Base-by-base conservation (phyloP, 2,113 vertebrate genomes). In the Carassius gibelio region DNA sequence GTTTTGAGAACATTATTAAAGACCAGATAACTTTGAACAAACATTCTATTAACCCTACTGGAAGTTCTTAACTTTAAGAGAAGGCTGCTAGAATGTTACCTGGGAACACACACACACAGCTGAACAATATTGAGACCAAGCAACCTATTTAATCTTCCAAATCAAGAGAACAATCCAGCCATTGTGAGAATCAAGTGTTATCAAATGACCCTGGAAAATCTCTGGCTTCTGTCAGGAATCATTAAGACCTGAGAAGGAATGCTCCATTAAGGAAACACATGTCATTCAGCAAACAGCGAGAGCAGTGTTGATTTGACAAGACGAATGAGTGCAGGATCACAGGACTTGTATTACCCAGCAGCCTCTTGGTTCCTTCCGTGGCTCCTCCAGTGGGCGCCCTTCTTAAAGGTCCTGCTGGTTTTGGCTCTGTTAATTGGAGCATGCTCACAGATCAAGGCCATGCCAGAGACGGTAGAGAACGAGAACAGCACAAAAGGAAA, bases 381-480 rank as follows among this genome's bases (percentile, higher is more conserved):
- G 52, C 52, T 57, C 52, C 64, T 64, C 7, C 42, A 72, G 74
- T 74, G 82, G 76, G 75, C 79, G 87, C 62, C 85, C 82, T 78
- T 88, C 9, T 88, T 86, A 87, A 86, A 84, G 82, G 48, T 79
- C 75, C 52, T 83, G 64, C 80, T 91, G 90, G 86, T 90, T 92
- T 88, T 91, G 87, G 84, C 77, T 89, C 62, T 90, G 87, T 89
- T 92, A 90, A 91, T 86, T 91, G 88, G 82, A 90, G 87, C 85
- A 89, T 91, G 75, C 74, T 91, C 80, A 59, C 59, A 84, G 82
- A 89, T 82, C 66, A 77, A 83, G 82, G 88, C 88, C 71, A 77
- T 59, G 66, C 75, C 4, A 4, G 59, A 83, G 21, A 69, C 8
- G 17, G 61, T 23, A 15, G 50, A 52, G 26, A 52, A 78, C 30